phyloP scores from a whole-genome alignment of 2,888 invertebrate genomes.

The Cyclophora punctaria region DNA sequence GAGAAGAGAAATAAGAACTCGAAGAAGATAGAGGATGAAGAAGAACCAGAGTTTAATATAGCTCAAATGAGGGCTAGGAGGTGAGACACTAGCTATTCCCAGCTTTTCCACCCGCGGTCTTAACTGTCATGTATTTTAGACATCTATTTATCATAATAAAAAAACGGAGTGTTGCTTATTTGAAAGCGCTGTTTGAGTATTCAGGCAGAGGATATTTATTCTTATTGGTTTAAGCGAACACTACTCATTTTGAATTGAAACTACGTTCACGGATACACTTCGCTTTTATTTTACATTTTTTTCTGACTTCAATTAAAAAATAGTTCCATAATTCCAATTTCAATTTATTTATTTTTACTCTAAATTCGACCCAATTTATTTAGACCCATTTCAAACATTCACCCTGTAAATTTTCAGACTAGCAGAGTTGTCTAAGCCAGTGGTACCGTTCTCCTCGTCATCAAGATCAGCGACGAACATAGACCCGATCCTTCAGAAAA shows the following conservation, averaged over 20 bases:
- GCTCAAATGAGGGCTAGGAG: conserved; percentile 72
- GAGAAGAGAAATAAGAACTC: conserved; percentile 81
- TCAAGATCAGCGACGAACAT: conserved; percentile 38
- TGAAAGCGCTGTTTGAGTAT: no score
- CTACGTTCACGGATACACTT: no score
- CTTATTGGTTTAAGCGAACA: no score
- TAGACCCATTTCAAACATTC: neutral
- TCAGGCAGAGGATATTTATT: no score
- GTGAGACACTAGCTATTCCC: conserved; percentile 23
- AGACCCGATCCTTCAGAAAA: conserved; percentile 51
- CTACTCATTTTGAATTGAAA: no score
- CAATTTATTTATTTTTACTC: no score
- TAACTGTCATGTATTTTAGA: no score
- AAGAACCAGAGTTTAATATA: conserved; percentile 70
- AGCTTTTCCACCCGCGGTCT: no score
- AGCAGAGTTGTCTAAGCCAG: conserved; percentile 62
- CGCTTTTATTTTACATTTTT: neutral
- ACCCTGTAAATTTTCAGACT: conserved; percentile 34
- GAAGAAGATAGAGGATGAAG: conserved; percentile 60
- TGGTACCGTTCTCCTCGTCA: conserved; percentile 63
- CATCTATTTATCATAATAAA: no score
- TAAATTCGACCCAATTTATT: no score
- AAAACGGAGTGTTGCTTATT: no score
- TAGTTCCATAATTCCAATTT: neutral
- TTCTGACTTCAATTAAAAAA: neutral